Conservation (phyloP, 2,888 invertebrate genomes). For the Diaprepes abbreviatus region DNA sequence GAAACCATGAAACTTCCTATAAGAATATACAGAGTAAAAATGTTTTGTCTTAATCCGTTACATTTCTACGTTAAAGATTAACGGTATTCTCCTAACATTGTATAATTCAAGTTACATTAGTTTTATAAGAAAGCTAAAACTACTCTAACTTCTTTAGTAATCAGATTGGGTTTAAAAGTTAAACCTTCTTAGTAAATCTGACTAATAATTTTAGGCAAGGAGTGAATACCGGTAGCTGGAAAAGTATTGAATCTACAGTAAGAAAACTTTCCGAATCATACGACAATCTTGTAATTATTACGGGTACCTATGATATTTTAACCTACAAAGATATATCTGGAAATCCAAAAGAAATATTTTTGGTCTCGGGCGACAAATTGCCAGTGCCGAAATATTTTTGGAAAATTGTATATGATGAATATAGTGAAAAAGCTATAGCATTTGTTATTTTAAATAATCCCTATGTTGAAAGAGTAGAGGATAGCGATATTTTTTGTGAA, state of each 20-base stretch:
- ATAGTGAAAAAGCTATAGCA: conserved; percentile 66
- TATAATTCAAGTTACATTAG: too few species aligned
- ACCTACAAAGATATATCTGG: conserved; percentile 63
- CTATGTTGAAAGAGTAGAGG: conserved; percentile 55
- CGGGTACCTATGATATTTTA: conserved; percentile 67
- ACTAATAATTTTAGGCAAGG: conserved; percentile 53
- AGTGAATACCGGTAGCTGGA: conserved; percentile 71
- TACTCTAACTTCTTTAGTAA: too few species aligned
- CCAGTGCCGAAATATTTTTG: conserved; percentile 68
- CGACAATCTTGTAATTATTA: conserved; percentile 64
- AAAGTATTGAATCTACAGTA: conserved; percentile 66
- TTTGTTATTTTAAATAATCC: conserved; percentile 71
- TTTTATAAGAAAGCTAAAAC: too few species aligned
- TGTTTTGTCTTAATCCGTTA: too few species aligned
- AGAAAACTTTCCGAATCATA: conserved; percentile 64
- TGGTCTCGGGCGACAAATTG: conserved; percentile 61
- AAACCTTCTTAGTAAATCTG: too few species aligned
- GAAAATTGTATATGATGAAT: conserved; percentile 68
- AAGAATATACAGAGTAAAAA: too few species aligned
- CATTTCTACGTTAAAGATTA: too few species aligned
- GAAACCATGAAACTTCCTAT: too few species aligned
- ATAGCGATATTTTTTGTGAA: conserved; percentile 59
- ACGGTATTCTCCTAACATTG: too few species aligned
- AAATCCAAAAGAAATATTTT: conserved; percentile 61
- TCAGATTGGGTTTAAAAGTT: too few species aligned